phyloP scores from a whole-genome alignment of 2,797 vertebrate species.

The Lagocephalus sceleratus region DNA sequence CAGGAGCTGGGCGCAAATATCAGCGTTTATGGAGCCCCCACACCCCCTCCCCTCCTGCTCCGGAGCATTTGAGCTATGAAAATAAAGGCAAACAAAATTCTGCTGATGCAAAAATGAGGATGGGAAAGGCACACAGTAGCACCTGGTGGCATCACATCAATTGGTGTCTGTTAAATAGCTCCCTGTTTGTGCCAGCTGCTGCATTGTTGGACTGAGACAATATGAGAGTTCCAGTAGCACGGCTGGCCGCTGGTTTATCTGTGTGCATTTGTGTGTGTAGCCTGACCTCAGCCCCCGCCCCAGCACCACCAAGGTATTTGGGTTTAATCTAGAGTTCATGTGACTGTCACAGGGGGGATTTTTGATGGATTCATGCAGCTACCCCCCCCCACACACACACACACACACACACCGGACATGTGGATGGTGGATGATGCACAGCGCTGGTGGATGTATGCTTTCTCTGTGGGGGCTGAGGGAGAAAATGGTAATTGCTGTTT shows the following conservation, averaged over 20 bases:
- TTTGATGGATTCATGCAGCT: slow-evolving; percentile 35
- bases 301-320: slow-evolving; percentile 16
- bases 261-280: slow-evolving; percentile 19
- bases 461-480: slow-evolving; percentile 50
- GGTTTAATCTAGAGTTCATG: slow-evolving; percentile 47
- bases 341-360: slow-evolving; percentile 29
- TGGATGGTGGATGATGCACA: slow-evolving; percentile 15
- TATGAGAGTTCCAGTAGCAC: slow-evolving; percentile 73
- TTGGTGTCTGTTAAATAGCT: slow-evolving; percentile 72
- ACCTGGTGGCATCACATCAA: slow-evolving; percentile 72
- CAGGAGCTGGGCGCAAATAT: slow-evolving; percentile 41
- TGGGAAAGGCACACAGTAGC: slow-evolving; percentile 72
- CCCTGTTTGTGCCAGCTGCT: slow-evolving; percentile 74
- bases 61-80: slow-evolving; percentile 58
- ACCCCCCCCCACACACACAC: background rate
- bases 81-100: slow-evolving; percentile 66
- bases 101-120: slow-evolving; percentile 74
- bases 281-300: slow-evolving; percentile 41
- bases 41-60: slow-evolving; percentile 22
- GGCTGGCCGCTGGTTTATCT: slow-evolving; percentile 30
- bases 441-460: slow-evolving; percentile 40
- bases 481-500: slow-evolving; percentile 62
- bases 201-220: slow-evolving; percentile 76
- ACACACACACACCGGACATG: too few relatives aligned
- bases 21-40: slow-evolving; percentile 34